Base-by-base conservation (phyloP, 2,113 vertebrate genomes). In the Otis tarda region DNA sequence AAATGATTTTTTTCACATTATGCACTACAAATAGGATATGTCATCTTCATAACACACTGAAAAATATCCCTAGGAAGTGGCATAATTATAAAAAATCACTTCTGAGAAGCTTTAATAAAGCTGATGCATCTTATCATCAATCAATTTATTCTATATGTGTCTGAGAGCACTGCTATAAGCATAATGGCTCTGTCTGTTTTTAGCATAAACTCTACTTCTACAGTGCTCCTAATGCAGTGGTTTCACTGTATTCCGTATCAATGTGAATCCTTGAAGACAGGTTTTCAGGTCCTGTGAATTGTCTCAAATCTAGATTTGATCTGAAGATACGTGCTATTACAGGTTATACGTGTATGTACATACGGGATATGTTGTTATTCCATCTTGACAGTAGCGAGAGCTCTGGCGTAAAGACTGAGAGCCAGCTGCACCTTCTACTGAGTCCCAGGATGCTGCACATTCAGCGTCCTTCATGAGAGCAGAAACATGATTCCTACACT, bases 51-150 rank as follows among this genome's bases (percentile, higher is more conserved):
- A 94, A 74, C 18, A 6, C 8, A 8, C 73, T 88, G 70, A 95
- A 93, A 93, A 47, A 94, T 84, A 79, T 57, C 75, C 45, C 49
- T n/a, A 80, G 57, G 65, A 96, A 88, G 71, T 3, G 6, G 23
- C 57, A 47, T 78, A 94, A 95, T 81, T 87, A 60, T 84, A 71
- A 91, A 93, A 89, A 64, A 87, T 37, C 0, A 69, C 65, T 68
- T 85, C 69, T 87, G 87, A 96, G 70, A 84, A 91, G 69, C 8
- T 23, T 81, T 78, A 94, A 89, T 67, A 80, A 89, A 94, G 41
- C 16, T 57, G 43, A 87, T 61, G 59, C 64, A 68, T 56, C 28
- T 20, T 63, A 64, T 63, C 74, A 93, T 92, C 61, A 82, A 81
- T 49, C 83, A 56, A 60, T 91, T 91, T 89, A 64, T 82, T 89